Conservation (phyloP, 2,113 vertebrate species). For the Menura novaehollandiae region DNA sequence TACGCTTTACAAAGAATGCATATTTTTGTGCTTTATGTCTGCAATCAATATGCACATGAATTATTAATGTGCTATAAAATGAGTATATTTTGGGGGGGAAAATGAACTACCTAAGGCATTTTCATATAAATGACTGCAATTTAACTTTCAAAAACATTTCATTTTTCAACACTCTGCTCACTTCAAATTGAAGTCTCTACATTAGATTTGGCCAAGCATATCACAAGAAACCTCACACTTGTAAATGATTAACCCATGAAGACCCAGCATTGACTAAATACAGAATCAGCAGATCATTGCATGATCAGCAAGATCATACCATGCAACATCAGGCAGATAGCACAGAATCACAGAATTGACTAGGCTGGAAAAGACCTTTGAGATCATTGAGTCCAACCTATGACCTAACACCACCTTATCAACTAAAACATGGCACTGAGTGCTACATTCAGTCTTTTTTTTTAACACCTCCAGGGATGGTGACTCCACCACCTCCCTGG, state of each 20-base stretch:
- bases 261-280: background rate
- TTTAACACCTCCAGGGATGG: too few relatives aligned
- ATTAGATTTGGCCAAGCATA: background rate
- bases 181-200: constrained; percentile 17
- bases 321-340: background rate
- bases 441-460: too few relatives aligned
- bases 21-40: constrained; percentile 17
- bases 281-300: background rate
- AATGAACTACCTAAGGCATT: constrained; percentile 9
- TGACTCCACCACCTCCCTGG: too few relatives aligned
- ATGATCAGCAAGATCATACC: too few relatives aligned
- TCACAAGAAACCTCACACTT: background rate
- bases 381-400: background rate
- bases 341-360: background rate
- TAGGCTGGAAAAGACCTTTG: background rate
- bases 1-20: background rate
- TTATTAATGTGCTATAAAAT: constrained; percentile 51
- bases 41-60: constrained; percentile 34
- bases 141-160: constrained; percentile 40
- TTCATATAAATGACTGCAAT: constrained; percentile 54
- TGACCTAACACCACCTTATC: background rate
- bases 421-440: background rate
- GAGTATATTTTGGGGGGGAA: background rate
- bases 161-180: constrained; percentile 3
- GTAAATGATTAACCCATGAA: constrained; percentile 27